These are phyloP conservation scores for Pitangus sulphuratus DNA, from an alignment of 2,797 vertebrate species.

Conservation along the genomic window DNA sequence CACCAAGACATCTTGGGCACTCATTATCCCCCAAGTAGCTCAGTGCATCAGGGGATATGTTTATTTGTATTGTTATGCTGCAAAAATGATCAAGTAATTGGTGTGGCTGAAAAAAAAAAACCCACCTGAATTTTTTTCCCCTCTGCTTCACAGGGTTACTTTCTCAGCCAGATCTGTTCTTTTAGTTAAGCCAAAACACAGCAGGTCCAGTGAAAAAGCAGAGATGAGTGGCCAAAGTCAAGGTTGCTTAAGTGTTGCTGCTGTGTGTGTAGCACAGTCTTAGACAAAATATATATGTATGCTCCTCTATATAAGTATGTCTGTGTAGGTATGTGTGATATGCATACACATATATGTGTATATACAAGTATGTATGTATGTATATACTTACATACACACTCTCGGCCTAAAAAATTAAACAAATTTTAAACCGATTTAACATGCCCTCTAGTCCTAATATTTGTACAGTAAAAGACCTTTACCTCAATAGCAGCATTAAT, in stretches of 20 bases:
- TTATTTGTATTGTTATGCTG: neutral
- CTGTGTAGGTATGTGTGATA: neutral
- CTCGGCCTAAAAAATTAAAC: neutral
- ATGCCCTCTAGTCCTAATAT: neutral
- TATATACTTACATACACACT: neutral
- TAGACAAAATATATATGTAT: neutral
- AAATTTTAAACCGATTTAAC: neutral
- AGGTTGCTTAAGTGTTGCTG: neutral
- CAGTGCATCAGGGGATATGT: neutral
- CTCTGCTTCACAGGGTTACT: neutral
- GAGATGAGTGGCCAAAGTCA: neutral
- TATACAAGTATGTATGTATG: fast-evolving
- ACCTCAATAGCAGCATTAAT: neutral
- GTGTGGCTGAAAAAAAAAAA: neutral
- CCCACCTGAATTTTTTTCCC: fast-evolving
- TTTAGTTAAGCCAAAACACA: neutral
- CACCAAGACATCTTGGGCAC: neutral
- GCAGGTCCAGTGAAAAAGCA: neutral
- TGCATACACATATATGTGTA: neutral
- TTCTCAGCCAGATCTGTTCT: neutral
- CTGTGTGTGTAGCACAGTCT: neutral
- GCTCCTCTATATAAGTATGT: neutral
- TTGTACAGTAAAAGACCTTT: neutral
- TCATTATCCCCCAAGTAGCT: neutral
- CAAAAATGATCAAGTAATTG: neutral